Conservation (phyloP, 2,113 vertebrate genomes). For the Eclectus roratus region DNA sequence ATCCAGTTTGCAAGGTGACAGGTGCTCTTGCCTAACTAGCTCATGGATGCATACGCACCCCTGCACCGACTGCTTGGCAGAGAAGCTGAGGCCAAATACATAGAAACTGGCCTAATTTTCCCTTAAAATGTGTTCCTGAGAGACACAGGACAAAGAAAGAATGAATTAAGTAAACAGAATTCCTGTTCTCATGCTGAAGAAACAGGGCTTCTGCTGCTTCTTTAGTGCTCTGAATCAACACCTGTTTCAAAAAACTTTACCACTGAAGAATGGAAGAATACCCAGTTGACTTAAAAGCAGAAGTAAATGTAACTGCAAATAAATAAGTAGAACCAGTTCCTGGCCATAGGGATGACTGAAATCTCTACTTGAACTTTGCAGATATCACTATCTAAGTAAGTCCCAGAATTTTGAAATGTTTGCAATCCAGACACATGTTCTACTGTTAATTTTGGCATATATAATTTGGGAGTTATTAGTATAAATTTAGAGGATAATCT, state of each 20-base stretch:
- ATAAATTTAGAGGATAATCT: not conserved
- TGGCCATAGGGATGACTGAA: not conserved
- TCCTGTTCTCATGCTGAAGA: not conserved
- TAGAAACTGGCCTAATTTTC: not conserved
- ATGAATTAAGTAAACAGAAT: not conserved
- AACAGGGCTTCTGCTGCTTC: accelerated
- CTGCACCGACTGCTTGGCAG: not conserved
- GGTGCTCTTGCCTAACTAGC: not conserved
- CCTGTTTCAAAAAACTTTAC: not conserved
- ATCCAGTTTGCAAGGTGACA: not conserved
- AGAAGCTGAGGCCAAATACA: not conserved
- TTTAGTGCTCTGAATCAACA: not conserved
- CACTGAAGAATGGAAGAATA: not conserved
- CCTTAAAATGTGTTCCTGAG: not conserved
- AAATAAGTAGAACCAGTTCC: not conserved
- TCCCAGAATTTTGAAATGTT: not conserved
- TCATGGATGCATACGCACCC: accelerated
- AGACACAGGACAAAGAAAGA: not conserved
- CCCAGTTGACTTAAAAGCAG: not conserved
- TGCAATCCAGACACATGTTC: not conserved
- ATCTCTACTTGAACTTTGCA: not conserved
- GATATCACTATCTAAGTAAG: not conserved
- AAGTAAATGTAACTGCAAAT: not conserved
- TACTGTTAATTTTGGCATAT: not conserved
- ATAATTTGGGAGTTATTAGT: not conserved